These are phyloP conservation scores for Silvanus unidentatus DNA, from an alignment of 2,888 invertebrate genomes.

Conservation along the genomic window DNA sequence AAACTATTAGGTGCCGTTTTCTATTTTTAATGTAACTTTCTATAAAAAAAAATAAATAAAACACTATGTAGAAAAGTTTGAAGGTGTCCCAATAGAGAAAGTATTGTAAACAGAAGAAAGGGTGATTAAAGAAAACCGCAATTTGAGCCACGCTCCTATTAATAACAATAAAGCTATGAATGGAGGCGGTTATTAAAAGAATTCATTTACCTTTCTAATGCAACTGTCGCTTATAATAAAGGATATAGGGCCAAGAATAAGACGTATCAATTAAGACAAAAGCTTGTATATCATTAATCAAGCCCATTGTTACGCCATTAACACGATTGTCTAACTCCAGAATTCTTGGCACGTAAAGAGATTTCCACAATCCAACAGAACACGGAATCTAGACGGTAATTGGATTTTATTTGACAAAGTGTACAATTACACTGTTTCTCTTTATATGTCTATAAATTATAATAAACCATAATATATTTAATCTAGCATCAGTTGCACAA, in stretches of 20 bases:
- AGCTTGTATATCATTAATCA: slow-evolving; percentile 26
- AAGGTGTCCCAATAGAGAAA: no score
- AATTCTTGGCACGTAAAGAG: slow-evolving; percentile 21
- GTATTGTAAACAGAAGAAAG: no score
- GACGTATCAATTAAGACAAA: slow-evolving; percentile 25
- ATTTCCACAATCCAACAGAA: slow-evolving; percentile 19
- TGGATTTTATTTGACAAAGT: slow-evolving; percentile 25
- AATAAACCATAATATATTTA: slow-evolving; percentile 11
- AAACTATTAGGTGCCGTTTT: no score
- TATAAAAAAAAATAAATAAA: no score
- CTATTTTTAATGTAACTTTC: no score
- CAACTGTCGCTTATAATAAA: slow-evolving; percentile 16
- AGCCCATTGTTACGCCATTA: slow-evolving; percentile 24
- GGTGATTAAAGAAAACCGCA: no score
- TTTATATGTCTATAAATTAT: slow-evolving; percentile 18
- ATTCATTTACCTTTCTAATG: slow-evolving; percentile 19
- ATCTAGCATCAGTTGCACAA: slow-evolving; percentile 1
- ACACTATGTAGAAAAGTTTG: no score
- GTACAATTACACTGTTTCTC: slow-evolving; percentile 16
- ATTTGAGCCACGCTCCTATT: no score
- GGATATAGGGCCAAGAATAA: slow-evolving; percentile 16
- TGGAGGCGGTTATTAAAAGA: slow-evolving; percentile 18
- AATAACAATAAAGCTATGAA: background rate
- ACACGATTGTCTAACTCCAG: slow-evolving; percentile 19
- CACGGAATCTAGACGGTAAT: slow-evolving; percentile 19